Evolutionary conservation across 2,113 vertebrate genomes (phyloP), one percentile per base, ranked within the genome.

Genomic region (Carassius carassius): DNA sequence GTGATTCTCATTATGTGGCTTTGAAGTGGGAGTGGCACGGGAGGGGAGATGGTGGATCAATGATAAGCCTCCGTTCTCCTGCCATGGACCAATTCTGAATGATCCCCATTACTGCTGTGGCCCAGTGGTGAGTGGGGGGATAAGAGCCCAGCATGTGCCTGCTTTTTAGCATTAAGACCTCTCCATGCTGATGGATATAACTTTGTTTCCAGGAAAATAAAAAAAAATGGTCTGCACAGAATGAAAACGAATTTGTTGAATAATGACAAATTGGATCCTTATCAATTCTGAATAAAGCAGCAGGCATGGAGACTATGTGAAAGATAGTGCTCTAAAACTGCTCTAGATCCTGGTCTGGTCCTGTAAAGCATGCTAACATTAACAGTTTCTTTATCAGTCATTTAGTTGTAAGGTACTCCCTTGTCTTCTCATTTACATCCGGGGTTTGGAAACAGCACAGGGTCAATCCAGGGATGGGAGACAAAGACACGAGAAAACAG

Each of bases 1-100:
- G 86, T 91, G 89, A 85, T 86, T 89, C 72, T 85, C 78, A 88
- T 89, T 90, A 90, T 67, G 17, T 25, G 86, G 75, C 84, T 91
- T 91, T 91, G 91, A 91, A 91, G 90, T 85, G 72, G 29, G 73
- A 83, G 85, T 82, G 82, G 86, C 35, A 12, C 3, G 63, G 63
- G 83, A 85, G 65, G 32, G 79, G 81, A 88, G 86, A 88, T 88
- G 84, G 84, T n/a, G 81, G 89, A 85, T 89, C 65, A 60, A 84
- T 25, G 86, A 87, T 91, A 91, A 91, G 89, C 74, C 74, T 65
- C 51, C 41, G 65, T 77, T 86, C 84, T 86, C 79, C 84, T 72
- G 25, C 84, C 58, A 37, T 51, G 21, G 49, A 83, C 72, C 77
- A 74, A 78, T 82, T 67, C 81, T 44, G 35, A 54, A 47, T 86